Conservation (phyloP, 2,113 vertebrate species). For the Lagopus leucura region DNA sequence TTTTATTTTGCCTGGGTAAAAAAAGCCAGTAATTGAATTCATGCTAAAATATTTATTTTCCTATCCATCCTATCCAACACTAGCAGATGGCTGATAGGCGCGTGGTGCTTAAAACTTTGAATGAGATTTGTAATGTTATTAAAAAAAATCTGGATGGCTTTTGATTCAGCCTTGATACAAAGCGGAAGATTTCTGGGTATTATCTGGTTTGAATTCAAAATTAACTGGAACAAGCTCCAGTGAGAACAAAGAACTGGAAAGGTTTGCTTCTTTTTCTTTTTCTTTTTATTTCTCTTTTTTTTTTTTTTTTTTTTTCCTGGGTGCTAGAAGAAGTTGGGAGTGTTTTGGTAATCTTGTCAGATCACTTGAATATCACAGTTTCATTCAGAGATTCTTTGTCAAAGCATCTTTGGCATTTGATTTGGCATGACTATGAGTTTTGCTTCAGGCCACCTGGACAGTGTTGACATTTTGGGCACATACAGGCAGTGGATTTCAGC, state of each 20-base stretch:
- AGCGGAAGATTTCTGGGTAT: not conserved
- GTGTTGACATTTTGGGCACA: not conserved
- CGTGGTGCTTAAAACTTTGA: not conserved
- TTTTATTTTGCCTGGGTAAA: conserved; percentile 54
- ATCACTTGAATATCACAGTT: not conserved
- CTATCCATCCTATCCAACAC: not conserved
- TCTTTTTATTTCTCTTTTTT: not conserved
- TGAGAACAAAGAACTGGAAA: not conserved
- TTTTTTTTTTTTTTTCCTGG: not conserved
- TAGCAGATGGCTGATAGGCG: conserved; percentile 41
- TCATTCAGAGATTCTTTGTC: not conserved
- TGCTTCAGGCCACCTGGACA: not conserved
- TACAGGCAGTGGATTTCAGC: not conserved
- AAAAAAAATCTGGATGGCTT: not conserved
- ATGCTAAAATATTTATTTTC: conserved; percentile 55
- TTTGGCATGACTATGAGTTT: not conserved
- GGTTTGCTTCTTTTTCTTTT: not conserved
- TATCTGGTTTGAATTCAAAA: not conserved
- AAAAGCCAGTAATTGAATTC: conserved; percentile 27
- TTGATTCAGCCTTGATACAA: not conserved
- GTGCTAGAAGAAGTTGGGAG: not conserved
- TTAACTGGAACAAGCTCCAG: not conserved
- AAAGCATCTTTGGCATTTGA: not conserved
- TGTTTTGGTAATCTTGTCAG: not conserved
- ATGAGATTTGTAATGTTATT: not conserved